Percentiles rank a stretch among this genome's conserved stretches.
These are phyloP conservation scores for Cherax quadricarinatus DNA, from an alignment of 1,140 invertebrate species.

Conservation along the genomic window DNA sequence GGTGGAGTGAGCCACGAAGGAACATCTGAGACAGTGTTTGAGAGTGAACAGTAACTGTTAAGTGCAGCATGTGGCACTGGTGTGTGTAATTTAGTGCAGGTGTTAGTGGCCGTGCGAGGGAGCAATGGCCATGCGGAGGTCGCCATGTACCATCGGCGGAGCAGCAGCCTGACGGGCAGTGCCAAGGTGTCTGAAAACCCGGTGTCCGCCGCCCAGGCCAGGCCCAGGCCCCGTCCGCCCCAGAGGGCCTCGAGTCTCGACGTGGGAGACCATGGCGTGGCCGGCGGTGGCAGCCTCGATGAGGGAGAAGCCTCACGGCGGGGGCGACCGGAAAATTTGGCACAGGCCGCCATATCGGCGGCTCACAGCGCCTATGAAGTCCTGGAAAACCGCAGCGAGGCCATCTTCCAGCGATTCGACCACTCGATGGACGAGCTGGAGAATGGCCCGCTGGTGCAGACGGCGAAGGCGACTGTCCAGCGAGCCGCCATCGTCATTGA, in stretches of 20 bases:
- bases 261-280: constrained; percentile 50
- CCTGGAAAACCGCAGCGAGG: constrained; percentile 44
- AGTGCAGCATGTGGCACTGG: constrained; percentile 44
- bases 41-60: background rate
- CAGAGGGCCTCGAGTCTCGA: constrained; percentile 62
- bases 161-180: constrained; percentile 72
- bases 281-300: constrained; percentile 23
- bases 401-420: constrained; percentile 56
- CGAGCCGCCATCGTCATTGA: constrained; percentile 57
- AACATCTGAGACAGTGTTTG: background rate
- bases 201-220: constrained; percentile 49
- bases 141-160: constrained; percentile 72
- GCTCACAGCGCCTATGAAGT: constrained; percentile 52
- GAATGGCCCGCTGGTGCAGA: constrained; percentile 60
- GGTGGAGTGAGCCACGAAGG: constrained; percentile 31
- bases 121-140: constrained; percentile 71
- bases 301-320: constrained; percentile 43
- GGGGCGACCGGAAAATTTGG: constrained; percentile 53
- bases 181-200: constrained; percentile 58
- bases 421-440: constrained; percentile 68
- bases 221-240: constrained; percentile 46
- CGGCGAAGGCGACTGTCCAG: constrained; percentile 68
- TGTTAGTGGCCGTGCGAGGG: constrained; percentile 59
- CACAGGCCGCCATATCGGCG: constrained; percentile 47
- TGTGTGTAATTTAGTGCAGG: constrained; percentile 47